These are phyloP conservation scores for Pteria penguin DNA, from an alignment of 2,888 invertebrate species.

Conservation along the genomic window DNA sequence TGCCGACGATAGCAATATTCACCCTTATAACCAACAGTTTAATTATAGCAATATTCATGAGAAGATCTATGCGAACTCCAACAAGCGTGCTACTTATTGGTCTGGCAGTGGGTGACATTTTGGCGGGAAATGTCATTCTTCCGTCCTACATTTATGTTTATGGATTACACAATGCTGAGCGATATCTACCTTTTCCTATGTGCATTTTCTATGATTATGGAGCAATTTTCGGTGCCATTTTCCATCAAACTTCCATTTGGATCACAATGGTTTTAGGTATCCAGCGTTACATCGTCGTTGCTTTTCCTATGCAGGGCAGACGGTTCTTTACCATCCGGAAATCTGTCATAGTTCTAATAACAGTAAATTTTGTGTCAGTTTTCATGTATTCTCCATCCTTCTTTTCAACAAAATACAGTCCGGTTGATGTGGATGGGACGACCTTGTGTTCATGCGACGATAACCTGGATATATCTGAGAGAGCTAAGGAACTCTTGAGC, in stretches of 20 bases:
- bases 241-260: slow-evolving; percentile 39
- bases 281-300: slow-evolving; percentile 38
- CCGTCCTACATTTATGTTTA: slow-evolving; percentile 45
- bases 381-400: slow-evolving; percentile 24
- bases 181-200: slow-evolving; percentile 35
- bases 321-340: slow-evolving; percentile 31
- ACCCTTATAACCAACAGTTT: slow-evolving; percentile 43
- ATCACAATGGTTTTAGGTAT: slow-evolving; percentile 38
- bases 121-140: slow-evolving; percentile 45
- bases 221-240: slow-evolving; percentile 23
- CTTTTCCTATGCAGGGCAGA: slow-evolving; percentile 34
- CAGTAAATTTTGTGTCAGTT: slow-evolving; percentile 2
- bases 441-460: slow-evolving; percentile 26
- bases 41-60: slow-evolving; percentile 43
- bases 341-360: slow-evolving; percentile 13
- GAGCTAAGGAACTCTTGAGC: slow-evolving; percentile 5
- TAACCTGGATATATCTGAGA: slow-evolving; percentile 26
- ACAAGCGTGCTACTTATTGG: slow-evolving; percentile 49
- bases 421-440: slow-evolving; percentile 13
- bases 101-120: slow-evolving; percentile 47
- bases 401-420: slow-evolving; percentile 20
- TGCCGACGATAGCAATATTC: slow-evolving; percentile 26
- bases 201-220: slow-evolving; percentile 34
- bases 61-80: slow-evolving; percentile 45
- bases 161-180: slow-evolving; percentile 16